These are phyloP conservation scores for Orientallactaga sibirica DNA, from an alignment of 2,797 vertebrate genomes.

Conservation along the genomic window DNA sequence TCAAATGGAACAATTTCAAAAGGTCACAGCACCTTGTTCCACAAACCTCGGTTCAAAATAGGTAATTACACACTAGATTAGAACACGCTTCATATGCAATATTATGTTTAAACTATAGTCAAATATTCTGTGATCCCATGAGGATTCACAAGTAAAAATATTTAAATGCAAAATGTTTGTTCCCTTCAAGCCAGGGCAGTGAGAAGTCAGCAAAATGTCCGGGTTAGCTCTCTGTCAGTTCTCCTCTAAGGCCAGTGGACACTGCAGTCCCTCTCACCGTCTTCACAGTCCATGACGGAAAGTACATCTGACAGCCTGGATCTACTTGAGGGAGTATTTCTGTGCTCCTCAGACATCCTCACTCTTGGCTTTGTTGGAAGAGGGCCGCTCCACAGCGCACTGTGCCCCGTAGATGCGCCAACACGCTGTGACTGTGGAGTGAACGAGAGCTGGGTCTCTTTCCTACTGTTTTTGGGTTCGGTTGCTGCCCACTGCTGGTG, in stretches of 20 bases:
- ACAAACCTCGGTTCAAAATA: conserved; percentile 17
- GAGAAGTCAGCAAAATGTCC: not conserved
- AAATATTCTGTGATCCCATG: not conserved
- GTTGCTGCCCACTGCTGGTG: not conserved
- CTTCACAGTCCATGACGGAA: not conserved
- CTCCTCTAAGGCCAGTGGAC: not conserved
- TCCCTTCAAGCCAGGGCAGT: not conserved
- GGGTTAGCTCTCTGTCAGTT: conserved; percentile 5
- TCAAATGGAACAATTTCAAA: conserved; percentile 16
- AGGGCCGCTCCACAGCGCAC: no score
- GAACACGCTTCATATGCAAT: not conserved
- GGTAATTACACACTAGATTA: not conserved
- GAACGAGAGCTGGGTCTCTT: conserved; percentile 50
- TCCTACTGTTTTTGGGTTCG: not conserved
- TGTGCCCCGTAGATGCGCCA: no score
- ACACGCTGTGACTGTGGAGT: not conserved
- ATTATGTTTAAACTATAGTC: conserved; percentile 35
- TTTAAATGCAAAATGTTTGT: not conserved
- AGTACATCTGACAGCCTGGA: not conserved
- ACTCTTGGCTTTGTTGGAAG: no score
- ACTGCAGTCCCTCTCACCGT: not conserved
- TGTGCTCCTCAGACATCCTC: no score
- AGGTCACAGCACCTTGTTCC: not conserved
- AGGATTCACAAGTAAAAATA: conserved; percentile 10
- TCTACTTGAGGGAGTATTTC: no score